Evolutionary conservation across 2,113 vertebrate species (phyloP), one percentile per base, ranked within the genome.

Genomic region (Misgurnus mizolepis): DNA sequence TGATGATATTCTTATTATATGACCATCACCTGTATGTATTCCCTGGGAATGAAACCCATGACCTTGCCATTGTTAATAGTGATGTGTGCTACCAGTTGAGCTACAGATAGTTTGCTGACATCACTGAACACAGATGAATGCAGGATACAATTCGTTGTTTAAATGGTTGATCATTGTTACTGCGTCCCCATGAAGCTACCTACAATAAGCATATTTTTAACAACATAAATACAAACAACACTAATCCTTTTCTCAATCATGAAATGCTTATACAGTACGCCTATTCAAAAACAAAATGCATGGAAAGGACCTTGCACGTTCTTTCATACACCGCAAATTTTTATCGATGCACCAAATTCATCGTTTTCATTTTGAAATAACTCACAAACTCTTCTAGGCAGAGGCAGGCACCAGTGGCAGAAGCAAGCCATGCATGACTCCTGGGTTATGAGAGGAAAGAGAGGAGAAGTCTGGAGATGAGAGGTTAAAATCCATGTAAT

Each of bases 401-500:
- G 34, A 55, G 50, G 5, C 27, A 53, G 62, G 55, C n/a, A 73
- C 49, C 41, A 73, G 67, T 67, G 64, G 50, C 43, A 27, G 56
- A 10, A 74, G 53, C 64, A 78, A 70, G 60, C 75, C 75, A 39
- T 64, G 68, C 12, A 70, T 50, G 53, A 68, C 60, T 64, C 45
- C 22, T 67, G 43, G 67, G 74, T 76, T 81, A 75, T 68, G 40
- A 72, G 34, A 45, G 50, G 60, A 47, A 58, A 34, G 71, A 77
- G 73, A 50, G 10, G 58, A 50, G 65, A 78, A 22, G 39, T 15
- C 50, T 45, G 11, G 11, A 53, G 58, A 64, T 50, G 45, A 39
- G n/a, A 53, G 67, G 43, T 49, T 80, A 65, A 75, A 72, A 66
- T 69, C 60, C 14, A 34, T 75, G 62, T 71, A 67, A 82, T 77